These are phyloP conservation scores for Ginglymostoma cirratum DNA, from an alignment of 2,113 vertebrate genomes.

Conservation along the genomic window DNA sequence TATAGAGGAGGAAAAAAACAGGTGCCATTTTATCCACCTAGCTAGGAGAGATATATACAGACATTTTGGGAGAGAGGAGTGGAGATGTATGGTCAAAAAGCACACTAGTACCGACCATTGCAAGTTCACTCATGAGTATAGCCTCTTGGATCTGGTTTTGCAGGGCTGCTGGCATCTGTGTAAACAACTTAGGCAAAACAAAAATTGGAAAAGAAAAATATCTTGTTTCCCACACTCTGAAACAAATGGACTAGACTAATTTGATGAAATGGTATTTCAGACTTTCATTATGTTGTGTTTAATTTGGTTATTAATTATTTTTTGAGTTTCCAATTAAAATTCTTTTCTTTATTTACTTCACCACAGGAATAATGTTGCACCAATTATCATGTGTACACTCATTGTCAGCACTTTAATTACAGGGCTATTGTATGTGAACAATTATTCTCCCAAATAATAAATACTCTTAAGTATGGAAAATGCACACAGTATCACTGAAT, in stretches of 20 bases:
- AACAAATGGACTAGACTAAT: constrained; percentile 25
- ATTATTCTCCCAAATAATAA: not conserved
- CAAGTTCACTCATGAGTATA: not conserved
- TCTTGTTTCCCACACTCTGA: constrained; percentile 21
- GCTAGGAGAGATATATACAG: not conserved
- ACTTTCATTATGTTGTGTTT: not conserved
- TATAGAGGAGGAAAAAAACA: not conserved
- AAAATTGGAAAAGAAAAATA: not conserved
- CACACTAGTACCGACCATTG: not conserved
- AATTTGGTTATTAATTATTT: constrained; percentile 3
- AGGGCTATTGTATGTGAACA: too few species aligned
- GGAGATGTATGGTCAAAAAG: not conserved
- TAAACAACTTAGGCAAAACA: not conserved
- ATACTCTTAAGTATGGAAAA: not conserved
- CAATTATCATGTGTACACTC: not conserved
- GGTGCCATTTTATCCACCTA: not conserved
- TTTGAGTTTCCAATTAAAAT: constrained; percentile 5
- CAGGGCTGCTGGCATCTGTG: not conserved
- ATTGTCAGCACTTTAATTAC: not conserved
- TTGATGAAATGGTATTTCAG: not conserved
- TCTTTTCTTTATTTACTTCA: constrained; percentile 15
- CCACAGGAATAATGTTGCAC: not conserved
- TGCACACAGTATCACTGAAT: not conserved
- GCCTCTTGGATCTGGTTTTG: not conserved
- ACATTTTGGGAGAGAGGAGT: not conserved